Evolutionary conservation across 37 sponge, comb jelly and placozoan genomes (phyloP), one percentile per base, ranked within the genome.

Genomic region (Sycon ciliatum): DNA sequence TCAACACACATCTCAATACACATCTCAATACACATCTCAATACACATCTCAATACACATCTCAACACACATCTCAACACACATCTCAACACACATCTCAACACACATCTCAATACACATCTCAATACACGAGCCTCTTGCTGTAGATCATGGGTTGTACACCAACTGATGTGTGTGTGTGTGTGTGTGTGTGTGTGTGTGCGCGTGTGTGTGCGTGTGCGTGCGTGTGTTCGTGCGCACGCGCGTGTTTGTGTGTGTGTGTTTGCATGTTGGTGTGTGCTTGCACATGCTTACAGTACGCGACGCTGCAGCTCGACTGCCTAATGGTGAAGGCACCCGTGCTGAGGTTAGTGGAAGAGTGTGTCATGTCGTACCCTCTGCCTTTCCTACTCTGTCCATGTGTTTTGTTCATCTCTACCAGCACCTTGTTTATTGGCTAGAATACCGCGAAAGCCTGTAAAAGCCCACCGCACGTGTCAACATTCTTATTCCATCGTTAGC

Each of bases 241-340:
- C n/a, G n/a, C n/a, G n/a, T n/a, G n/a, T n/a, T n/a, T n/a, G n/a
- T n/a, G n/a, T n/a, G n/a, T n/a, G n/a, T n/a, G n/a, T n/a, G n/a
- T n/a, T n/a, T n/a, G n/a, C n/a, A n/a, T n/a, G n/a, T n/a, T 46
- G 16, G 63, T 60, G 30, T n/a, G 7, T 22, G 63, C 27, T 18
- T 23, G 22, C 9, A 9, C 9, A 30, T 60, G 7, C 24, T 28
- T 24, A 22, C 71, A 86, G 93, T 85, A 22, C 71, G 93, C 11
- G 93, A 92, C 82, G 88, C 93, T 31, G 70, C 83, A 9, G 89
- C 93, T 18, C 49, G 93, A 0, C 72, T 92, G 36, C 85, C 89
- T 5, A 81, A 84, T 82, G 88, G 93, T 34, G 93, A 87, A 57
- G 93, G 93, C 23, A 92, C 93, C 9, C 74, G 93, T 66, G 62